These are phyloP conservation scores for Aphodius granarius DNA, from an alignment of 2,888 invertebrate genomes.

Conservation along the genomic window DNA sequence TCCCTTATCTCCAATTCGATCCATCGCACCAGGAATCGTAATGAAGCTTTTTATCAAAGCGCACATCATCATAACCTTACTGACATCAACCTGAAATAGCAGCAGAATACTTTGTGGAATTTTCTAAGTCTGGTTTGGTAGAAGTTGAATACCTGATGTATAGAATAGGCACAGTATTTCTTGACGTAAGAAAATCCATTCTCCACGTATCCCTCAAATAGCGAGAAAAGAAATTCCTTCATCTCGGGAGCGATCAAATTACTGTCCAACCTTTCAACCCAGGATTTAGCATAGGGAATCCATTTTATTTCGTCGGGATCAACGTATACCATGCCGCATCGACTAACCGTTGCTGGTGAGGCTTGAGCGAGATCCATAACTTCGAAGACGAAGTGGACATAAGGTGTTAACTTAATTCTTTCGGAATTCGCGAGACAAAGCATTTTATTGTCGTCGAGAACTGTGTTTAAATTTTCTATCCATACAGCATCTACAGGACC, in stretches of 20 bases:
- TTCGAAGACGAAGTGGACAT: conserved; percentile 89
- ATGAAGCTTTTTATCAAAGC: conserved; percentile 72
- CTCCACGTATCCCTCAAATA: conserved; percentile 70
- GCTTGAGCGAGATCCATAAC: conserved; percentile 85
- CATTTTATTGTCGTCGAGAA: conserved; percentile 93
- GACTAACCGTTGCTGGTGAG: conserved; percentile 87
- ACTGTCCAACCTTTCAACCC: conserved; percentile 64
- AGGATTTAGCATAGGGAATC: conserved; percentile 78
- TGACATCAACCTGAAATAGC: conserved; percentile 73
- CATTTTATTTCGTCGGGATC: conserved; percentile 83
- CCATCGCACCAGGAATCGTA: conserved; percentile 58
- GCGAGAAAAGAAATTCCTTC: conserved; percentile 63
- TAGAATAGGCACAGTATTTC: conserved; percentile 70
- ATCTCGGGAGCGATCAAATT: conserved; percentile 59
- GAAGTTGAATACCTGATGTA: conserved; percentile 66
- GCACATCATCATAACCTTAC: conserved; percentile 78
- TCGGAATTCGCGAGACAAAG: conserved; percentile 89
- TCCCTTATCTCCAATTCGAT: conserved; percentile 59
- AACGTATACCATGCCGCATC: conserved; percentile 88
- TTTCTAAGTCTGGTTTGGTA: too few relatives aligned
- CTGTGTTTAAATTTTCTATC: conserved; percentile 94
- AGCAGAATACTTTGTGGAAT: conserved; percentile 11
- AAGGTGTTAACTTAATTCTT: conserved; percentile 84
- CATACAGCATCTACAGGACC: conserved; percentile 92
- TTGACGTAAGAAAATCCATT: conserved; percentile 67